A percentile compares a stretch with the other conserved stretches of the same genome.
phyloP scores from a whole-genome alignment of 2,888 invertebrate species.

The Acrobeloides nanus region DNA sequence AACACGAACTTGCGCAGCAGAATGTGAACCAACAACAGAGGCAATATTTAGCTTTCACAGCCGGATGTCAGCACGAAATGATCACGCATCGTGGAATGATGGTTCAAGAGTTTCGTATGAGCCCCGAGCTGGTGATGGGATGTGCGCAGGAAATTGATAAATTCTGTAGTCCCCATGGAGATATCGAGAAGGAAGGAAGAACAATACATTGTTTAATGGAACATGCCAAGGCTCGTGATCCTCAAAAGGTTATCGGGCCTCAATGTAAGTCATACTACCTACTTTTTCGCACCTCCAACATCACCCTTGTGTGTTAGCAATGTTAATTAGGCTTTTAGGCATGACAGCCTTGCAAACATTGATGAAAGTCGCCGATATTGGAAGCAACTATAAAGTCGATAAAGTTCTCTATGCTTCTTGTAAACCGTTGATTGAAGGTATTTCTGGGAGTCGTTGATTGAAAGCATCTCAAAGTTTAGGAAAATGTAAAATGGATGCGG shows the following conservation, averaged over 20 bases:
- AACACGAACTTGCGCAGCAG: constrained; percentile 22
- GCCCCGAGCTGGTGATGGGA: constrained; percentile 79
- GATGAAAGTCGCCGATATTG: constrained; percentile 71
- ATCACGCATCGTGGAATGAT: constrained; percentile 74
- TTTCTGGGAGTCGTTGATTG: too few relatives aligned
- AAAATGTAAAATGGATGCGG: constrained; percentile 37
- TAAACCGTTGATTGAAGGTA: constrained; percentile 38
- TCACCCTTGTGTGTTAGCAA: background rate
- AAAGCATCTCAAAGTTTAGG: constrained; percentile 11
- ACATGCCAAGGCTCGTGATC: constrained; percentile 44
- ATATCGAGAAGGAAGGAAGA: constrained; percentile 65
- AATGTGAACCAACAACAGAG: constrained; percentile 10
- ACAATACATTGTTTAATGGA: constrained; percentile 89
- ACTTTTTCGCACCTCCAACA: too few relatives aligned
- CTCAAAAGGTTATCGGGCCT: constrained; percentile 30
- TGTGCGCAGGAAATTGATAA: constrained; percentile 72
- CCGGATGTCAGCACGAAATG: constrained; percentile 80
- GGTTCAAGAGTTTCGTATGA: constrained; percentile 84
- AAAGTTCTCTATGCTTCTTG: constrained; percentile 47
- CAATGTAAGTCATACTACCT: too few relatives aligned
- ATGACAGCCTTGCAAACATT: constrained; percentile 21
- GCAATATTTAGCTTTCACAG: constrained; percentile 54
- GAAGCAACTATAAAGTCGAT: constrained; percentile 89
- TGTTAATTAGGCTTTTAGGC: constrained; percentile 38
- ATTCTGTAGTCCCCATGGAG: constrained; percentile 49